These are phyloP conservation scores for Acomys russatus DNA, from an alignment of 2,797 vertebrate species.

Conservation along the genomic window DNA sequence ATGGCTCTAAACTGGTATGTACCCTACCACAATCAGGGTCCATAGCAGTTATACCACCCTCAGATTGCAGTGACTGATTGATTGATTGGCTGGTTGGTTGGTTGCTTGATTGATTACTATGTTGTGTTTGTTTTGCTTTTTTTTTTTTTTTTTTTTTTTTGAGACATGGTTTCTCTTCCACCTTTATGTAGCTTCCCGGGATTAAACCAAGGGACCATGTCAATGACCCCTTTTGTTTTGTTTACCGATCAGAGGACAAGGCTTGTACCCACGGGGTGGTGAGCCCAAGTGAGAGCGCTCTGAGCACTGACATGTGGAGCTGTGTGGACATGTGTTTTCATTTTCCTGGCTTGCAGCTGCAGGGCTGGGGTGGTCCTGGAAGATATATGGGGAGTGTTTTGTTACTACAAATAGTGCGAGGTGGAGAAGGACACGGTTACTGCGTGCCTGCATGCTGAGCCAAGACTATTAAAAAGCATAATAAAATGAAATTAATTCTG, in stretches of 20 bases:
- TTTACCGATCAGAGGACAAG: neutral
- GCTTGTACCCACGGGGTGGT: neutral
- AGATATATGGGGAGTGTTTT: slow-evolving; percentile 25
- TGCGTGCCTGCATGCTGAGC: neutral
- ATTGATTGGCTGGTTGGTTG: too few relatives aligned
- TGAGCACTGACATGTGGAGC: neutral
- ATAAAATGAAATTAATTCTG: slow-evolving; percentile 55
- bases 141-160: neutral
- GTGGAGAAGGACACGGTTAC: neutral
- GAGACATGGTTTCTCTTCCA: neutral
- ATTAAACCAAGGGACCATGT: neutral
- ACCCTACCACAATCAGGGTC: neutral
- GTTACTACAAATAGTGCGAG: slow-evolving; percentile 49
- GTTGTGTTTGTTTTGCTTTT: neutral
- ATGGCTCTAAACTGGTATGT: rapidly evolving
- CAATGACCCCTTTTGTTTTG: neutral
- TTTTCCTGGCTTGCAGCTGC: slow-evolving; percentile 55
- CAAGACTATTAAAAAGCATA: neutral
- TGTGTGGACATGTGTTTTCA: slow-evolving; percentile 51
- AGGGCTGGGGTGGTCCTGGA: slow-evolving; percentile 22
- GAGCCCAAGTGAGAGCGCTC: neutral
- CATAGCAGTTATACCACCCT: rapidly evolving
- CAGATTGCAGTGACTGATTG: neutral
- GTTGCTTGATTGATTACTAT: too few relatives aligned
- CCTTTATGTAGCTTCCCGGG: neutral